Base-by-base conservation (phyloP, 1,140 invertebrate species). In the Thaumatotibia leucotreta region DNA sequence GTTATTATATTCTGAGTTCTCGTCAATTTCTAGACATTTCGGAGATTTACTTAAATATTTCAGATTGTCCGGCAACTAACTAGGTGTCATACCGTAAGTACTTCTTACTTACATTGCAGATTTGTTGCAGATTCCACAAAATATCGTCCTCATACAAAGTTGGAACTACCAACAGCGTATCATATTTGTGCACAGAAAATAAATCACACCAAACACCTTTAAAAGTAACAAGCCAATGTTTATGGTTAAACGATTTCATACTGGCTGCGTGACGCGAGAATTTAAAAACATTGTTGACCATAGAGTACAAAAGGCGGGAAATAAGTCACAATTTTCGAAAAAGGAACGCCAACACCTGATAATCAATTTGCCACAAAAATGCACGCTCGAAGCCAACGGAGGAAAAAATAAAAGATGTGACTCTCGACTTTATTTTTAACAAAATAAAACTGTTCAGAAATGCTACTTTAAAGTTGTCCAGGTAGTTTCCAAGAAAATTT, bases 281-380 rank as follows among this genome's bases (percentile, higher is more conserved):
- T 11, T 27, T 58, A 58, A 11, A 58, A 58, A 58, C 52, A 27
- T 58, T 52, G 50, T 52, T 24, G 50, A 58, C 52, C 52, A 58
- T 58, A 58, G 27, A 58, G 24, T 9, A 58, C 52, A 58, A 24
- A 58, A 58, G 23, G 52, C 52, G 52, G 24, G 52, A 27, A 58
- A 58, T 58, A 58, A 58, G 52, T 58, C 52, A 58, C 52, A 58
- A 58, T 58, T 58, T 58, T 58, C 52, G 52, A 58, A 58, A 58
- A 58, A 58, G 23, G 52, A 31, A 58, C 24, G 52, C 52, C 23
- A 58, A 31, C 23, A 58, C 52, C 52, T 58, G 52, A 31, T 58
- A 58, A 58, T 58, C 52, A 58, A 58, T 58, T 58, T 58, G 52
- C 52, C 52, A 27, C 52, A 58, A 58, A 58, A 58, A 27, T 58